Percentiles rank a stretch among this genome's conserved stretches.
phyloP scores from a whole-genome alignment of 2,113 vertebrate genomes.

The Sterna hirundo region DNA sequence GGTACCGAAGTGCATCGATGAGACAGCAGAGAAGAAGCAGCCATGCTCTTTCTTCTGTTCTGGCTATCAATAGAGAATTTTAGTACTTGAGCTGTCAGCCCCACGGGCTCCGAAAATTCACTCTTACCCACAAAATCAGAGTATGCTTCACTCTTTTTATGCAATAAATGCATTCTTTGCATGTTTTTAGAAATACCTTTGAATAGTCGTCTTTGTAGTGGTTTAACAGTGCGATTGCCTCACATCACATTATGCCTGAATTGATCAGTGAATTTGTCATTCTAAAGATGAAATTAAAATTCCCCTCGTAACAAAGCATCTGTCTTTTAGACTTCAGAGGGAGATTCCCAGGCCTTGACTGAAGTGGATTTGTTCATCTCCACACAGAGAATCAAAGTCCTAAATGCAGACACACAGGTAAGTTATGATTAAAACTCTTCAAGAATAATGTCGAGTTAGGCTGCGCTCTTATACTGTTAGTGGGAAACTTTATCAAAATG shows the following conservation, averaged over 20 bases:
- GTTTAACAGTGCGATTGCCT: not conserved
- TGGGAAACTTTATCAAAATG: not conserved
- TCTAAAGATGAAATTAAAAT: not conserved
- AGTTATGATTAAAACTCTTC: not conserved
- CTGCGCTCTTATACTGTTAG: not conserved
- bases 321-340: constrained; percentile 85
- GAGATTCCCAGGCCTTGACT: constrained; percentile 88
- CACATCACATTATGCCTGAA: not conserved
- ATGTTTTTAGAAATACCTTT: not conserved
- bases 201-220: not conserved
- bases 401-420: constrained; percentile 98
- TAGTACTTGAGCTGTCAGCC: not conserved
- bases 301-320: not conserved
- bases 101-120: not conserved
- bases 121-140: not conserved
- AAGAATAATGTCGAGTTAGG: not conserved
- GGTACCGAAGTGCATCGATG: not conserved
- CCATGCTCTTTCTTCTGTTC: not conserved
- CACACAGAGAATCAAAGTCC: constrained; percentile 97
- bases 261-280: not conserved
- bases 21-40: not conserved
- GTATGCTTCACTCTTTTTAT: not conserved
- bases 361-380: constrained; percentile 99
- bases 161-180: constrained; percentile 14
- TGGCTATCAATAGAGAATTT: not conserved